Evolutionary conservation across 2,113 vertebrate species (phyloP).

Genomic region (Larimichthys crocea): DNA sequence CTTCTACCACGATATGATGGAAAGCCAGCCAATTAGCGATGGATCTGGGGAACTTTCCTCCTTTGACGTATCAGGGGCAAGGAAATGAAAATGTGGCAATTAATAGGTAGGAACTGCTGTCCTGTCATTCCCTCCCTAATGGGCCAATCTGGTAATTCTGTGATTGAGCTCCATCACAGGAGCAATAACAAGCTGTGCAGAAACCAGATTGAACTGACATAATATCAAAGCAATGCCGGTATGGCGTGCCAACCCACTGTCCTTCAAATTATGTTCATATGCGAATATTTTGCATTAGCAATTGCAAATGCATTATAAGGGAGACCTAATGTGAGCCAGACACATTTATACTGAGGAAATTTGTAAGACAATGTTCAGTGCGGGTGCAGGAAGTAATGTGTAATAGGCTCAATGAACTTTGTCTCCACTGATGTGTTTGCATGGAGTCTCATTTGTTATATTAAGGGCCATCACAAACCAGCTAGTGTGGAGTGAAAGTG

Average conservation of each 20-base stretch:
- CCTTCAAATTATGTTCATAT: slow-evolving; percentile 1
- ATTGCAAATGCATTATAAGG: not conserved
- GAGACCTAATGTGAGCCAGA: not conserved
- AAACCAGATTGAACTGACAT: slow-evolving; percentile 18
- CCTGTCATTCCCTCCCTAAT: slow-evolving; percentile 48
- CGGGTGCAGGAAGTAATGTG: not conserved
- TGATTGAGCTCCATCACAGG: slow-evolving; percentile 33
- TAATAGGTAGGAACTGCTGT: slow-evolving; percentile 62
- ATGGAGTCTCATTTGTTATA: not conserved
- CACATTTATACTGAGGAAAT: slow-evolving; percentile 6
- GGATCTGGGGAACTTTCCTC: slow-evolving; percentile 45
- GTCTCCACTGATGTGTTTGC: not conserved
- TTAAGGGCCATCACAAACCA: not conserved
- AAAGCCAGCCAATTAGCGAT: slow-evolving; percentile 54
- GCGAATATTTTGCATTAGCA: not conserved
- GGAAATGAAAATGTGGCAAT: slow-evolving; percentile 67
- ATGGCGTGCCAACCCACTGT: not conserved
- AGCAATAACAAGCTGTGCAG: slow-evolving; percentile 39
- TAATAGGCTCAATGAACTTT: not conserved
- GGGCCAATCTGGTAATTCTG: slow-evolving; percentile 52
- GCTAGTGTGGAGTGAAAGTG: not conserved
- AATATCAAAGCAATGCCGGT: slow-evolving; percentile 20
- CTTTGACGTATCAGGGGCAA: slow-evolving; percentile 40
- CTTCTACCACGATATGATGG: slow-evolving; percentile 39
- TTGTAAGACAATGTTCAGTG: not conserved